phyloP scores from a whole-genome alignment of 1,140 invertebrate genomes.

The Amyelois transitella region DNA sequence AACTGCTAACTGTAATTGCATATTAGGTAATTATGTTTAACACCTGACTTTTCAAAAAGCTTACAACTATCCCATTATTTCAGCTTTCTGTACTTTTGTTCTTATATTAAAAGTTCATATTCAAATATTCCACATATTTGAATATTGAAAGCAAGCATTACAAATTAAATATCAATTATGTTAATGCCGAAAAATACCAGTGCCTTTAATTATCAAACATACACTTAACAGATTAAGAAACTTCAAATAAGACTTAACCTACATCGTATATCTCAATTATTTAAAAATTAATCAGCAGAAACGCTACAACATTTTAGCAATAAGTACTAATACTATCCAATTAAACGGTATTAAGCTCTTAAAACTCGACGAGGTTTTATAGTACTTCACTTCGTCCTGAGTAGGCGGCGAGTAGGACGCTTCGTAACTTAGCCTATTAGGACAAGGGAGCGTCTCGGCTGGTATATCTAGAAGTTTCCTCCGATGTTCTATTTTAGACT shows the following conservation, averaged over 20 bases:
- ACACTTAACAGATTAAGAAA: not conserved
- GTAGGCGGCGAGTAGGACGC: constrained; percentile 70
- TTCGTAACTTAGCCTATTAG: constrained; percentile 75
- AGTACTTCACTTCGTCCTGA: constrained; percentile 68
- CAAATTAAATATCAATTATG: no score
- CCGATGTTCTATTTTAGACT: constrained; percentile 47
- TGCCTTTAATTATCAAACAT: no score
- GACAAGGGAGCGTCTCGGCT: constrained; percentile 78
- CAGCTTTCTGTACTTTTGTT: no score
- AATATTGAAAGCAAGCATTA: no score
- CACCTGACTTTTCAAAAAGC: no score
- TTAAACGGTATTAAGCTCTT: constrained; percentile 6
- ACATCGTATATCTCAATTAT: not conserved
- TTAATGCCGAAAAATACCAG: no score
- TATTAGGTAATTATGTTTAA: no score
- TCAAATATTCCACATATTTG: no score
- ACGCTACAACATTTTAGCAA: not conserved
- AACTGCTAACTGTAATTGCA: no score
- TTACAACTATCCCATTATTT: no score
- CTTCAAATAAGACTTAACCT: not conserved
- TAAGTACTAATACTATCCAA: constrained; percentile 11
- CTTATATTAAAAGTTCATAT: no score
- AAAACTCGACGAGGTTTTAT: constrained; percentile 45
- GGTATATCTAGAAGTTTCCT: constrained; percentile 77
- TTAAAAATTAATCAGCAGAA: not conserved